Evolutionary conservation across 2,113 vertebrate genomes (phyloP), one percentile per base, ranked within the genome.

Genomic region (zebrafish (Danio rerio)): DNA sequence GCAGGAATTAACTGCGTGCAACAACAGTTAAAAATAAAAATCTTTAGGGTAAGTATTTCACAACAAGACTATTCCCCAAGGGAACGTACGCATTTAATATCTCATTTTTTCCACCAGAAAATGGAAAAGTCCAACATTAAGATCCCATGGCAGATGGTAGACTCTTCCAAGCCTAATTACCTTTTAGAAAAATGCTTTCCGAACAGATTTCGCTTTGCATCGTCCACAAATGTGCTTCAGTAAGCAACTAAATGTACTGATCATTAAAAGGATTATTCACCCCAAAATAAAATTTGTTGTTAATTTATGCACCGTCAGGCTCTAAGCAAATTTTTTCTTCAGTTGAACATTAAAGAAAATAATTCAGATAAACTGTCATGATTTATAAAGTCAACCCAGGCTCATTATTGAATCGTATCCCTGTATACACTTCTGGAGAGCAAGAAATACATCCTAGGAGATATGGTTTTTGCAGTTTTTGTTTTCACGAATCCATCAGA

Each of bases 1-100:
- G 45, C 59, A 86, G 31, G 80, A 86, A 89, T 88, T 66, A 79
- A 87, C 88, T 89, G 85, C 21, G 61, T 56, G 11, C 43, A 75
- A 82, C 81, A 85, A 87, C 62, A 50, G 47, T 50, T n/a, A 59
- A 81, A 68, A 88, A 85, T 81, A 58, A 15, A 53, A 45, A 50
- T 73, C 12, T 55, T 72, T 78, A 31, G 12, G 8, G 58, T 49
- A 43, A 42, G 47, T 53, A 59, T 59, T 62, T 13, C 66, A 18
- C 66, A 42, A 16, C 55, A 65, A 84, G 71, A 81, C n/a, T 47
- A 75, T 31, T 75, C n/a, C 4, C 50, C 31, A 45, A 7, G 76
- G 18, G 49, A 52, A 86, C 81, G 7, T 21, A 20, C 69, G 77
- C 56, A 68, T 8, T 59, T 59, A 59, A 20, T 20, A 20, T 58